Conservation (phyloP, 2,797 vertebrate genomes). For the Decapterus maruadsi region DNA sequence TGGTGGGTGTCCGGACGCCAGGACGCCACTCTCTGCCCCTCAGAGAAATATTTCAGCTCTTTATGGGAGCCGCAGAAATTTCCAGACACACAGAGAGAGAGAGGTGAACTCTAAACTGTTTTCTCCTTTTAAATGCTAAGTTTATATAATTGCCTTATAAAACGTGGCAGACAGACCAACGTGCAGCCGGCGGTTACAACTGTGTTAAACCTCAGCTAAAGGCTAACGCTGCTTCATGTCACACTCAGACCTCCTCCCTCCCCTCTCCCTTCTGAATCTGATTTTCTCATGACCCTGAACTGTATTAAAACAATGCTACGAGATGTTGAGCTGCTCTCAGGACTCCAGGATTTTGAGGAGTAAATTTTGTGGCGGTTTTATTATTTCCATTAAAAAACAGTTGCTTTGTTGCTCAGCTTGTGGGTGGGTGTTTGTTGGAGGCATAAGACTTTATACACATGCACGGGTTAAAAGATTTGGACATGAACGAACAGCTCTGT, state of each 20-base stretch:
- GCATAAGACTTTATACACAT: slow-evolving; percentile 27
- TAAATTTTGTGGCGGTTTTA: slow-evolving; percentile 15
- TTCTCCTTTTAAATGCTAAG: slow-evolving; percentile 55
- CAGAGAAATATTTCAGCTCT: slow-evolving; percentile 36
- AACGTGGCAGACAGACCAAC: slow-evolving; percentile 52
- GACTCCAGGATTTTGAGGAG: slow-evolving; percentile 37
- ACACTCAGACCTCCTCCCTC: slow-evolving; percentile 35
- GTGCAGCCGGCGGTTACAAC: slow-evolving; percentile 54
- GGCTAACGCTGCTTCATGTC: slow-evolving; percentile 55
- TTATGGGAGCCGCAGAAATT: slow-evolving; percentile 56
- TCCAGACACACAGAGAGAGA: slow-evolving; percentile 33
- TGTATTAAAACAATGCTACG: slow-evolving; percentile 35
- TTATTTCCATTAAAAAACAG: slow-evolving; percentile 40
- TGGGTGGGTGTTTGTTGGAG: slow-evolving; percentile 53
- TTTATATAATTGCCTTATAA: slow-evolving; percentile 75
- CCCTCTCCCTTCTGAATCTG: slow-evolving; percentile 20
- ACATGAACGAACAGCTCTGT: slow-evolving; percentile 24
- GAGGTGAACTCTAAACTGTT: slow-evolving; percentile 2
- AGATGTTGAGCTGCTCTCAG: slow-evolving; percentile 14
- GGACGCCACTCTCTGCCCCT: neutral
- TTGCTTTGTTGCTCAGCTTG: slow-evolving; percentile 21
- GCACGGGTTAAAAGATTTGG: slow-evolving; percentile 35
- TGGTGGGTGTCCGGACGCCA: no score
- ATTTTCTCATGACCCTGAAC: slow-evolving; percentile 56
- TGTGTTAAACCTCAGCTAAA: slow-evolving; percentile 45